A percentile compares a stretch with the other conserved stretches of the same genome.
Conservation (phyloP, 2,797 vertebrate genomes). For the Euphonia xanthogaster region DNA sequence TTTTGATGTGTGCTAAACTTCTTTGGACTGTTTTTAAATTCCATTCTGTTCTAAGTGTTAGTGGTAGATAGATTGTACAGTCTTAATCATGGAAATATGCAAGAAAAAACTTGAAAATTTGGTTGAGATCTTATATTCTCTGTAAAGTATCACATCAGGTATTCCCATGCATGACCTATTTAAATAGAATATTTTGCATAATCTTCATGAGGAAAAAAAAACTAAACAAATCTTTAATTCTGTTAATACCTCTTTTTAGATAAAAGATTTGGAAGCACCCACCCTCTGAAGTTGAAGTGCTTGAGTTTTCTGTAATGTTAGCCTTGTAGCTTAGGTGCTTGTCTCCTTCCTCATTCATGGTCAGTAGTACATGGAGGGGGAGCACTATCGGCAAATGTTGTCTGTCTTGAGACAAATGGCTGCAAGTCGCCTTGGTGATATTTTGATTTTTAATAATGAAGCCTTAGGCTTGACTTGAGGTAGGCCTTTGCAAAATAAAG, state of each 20-base stretch:
- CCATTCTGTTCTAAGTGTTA: background rate
- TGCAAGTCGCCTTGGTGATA: background rate
- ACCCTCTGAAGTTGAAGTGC: background rate
- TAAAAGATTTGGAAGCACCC: background rate
- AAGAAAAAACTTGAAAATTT: background rate
- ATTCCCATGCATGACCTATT: background rate
- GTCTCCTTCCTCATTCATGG: background rate
- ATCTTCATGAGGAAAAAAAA: background rate
- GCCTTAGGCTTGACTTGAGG: background rate
- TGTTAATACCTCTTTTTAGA: background rate
- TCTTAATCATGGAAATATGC: background rate
- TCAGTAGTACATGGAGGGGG: background rate
- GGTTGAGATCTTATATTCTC: background rate
- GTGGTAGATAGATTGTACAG: background rate
- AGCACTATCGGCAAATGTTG: background rate
- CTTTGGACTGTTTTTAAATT: background rate
- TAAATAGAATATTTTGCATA: background rate
- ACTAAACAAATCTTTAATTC: background rate
- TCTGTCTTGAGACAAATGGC: background rate
- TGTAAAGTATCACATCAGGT: background rate
- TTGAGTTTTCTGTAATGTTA: background rate
- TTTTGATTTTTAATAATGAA: background rate
- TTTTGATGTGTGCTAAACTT: background rate
- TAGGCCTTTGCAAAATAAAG: background rate
- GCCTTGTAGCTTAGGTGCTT: background rate